phyloP scores from a whole-genome alignment of 1,140 invertebrate genomes.

The Caerostris darwini region DNA sequence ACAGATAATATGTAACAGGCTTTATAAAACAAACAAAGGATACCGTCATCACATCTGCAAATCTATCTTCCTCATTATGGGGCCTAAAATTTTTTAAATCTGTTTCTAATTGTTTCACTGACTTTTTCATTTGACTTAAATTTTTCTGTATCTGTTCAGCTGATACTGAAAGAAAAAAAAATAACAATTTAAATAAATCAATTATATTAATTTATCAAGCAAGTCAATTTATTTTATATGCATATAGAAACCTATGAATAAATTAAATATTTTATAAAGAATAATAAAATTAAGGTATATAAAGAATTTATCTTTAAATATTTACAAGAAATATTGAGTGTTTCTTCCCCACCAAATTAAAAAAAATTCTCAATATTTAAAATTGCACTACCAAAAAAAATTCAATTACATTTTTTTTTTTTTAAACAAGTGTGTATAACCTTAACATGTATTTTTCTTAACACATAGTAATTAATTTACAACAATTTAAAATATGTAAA shows the following conservation, averaged over 20 bases:
- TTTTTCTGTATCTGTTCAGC: slow-evolving; percentile 92
- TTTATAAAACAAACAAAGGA: slow-evolving; percentile 82
- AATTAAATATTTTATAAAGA: background rate
- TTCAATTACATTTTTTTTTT: too few relatives aligned
- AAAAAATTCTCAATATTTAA: too few relatives aligned
- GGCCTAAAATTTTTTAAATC: slow-evolving; percentile 92
- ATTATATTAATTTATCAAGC: background rate
- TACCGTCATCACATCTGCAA: slow-evolving; percentile 91
- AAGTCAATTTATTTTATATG: background rate
- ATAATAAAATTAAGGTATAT: too few relatives aligned
- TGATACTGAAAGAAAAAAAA: slow-evolving; percentile 85
- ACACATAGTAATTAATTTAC: too few relatives aligned
- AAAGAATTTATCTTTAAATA: too few relatives aligned
- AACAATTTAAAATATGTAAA: too few relatives aligned
- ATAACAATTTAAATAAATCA: background rate
- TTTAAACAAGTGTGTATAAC: too few relatives aligned
- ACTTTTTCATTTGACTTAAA: slow-evolving; percentile 92
- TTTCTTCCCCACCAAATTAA: too few relatives aligned
- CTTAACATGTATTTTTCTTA: too few relatives aligned
- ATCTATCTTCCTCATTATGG: slow-evolving; percentile 90
- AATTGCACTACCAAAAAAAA: too few relatives aligned
- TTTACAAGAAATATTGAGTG: too few relatives aligned
- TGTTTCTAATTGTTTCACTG: slow-evolving; percentile 92
- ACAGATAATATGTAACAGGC: too few relatives aligned
- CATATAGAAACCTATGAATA: background rate